A percentile compares a stretch with the other conserved stretches of the same genome.
phyloP scores from a whole-genome alignment of 2,888 invertebrate genomes.

The Halictus quadricinctus region DNA sequence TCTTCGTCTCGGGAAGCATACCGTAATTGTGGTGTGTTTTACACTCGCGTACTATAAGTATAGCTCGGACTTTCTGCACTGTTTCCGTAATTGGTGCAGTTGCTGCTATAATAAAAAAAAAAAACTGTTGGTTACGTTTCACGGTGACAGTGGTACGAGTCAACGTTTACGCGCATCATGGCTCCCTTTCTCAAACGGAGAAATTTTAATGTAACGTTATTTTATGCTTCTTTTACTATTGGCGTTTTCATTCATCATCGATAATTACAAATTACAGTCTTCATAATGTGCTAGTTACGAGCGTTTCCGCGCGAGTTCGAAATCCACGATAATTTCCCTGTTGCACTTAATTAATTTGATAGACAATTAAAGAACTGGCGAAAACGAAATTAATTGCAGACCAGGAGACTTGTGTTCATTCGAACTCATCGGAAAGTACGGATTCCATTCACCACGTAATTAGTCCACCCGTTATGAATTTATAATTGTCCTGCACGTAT shows the following conservation, averaged over 20 bases:
- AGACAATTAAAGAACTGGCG: background rate
- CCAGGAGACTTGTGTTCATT: background rate
- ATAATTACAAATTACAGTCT: background rate
- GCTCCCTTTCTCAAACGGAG: background rate
- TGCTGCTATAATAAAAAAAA: background rate
- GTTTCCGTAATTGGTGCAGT: background rate
- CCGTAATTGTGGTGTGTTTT: background rate
- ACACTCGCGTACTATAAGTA: background rate
- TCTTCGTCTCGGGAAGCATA: background rate
- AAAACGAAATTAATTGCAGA: constrained; percentile 5
- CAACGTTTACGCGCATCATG: background rate
- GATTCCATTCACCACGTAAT: background rate
- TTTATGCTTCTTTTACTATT: background rate
- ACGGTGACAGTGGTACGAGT: background rate
- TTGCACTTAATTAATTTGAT: background rate
- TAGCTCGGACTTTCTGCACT: background rate
- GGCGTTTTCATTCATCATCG: background rate
- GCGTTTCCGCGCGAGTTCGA: background rate
- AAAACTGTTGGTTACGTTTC: background rate
- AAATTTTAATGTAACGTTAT: background rate
- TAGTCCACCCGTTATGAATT: constrained; percentile 8
- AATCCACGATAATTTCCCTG: background rate
- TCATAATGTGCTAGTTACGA: background rate
- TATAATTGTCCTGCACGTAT: background rate
- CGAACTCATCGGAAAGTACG: background rate